Percentiles rank a stretch among this genome's conserved stretches.
Evolutionary conservation across 2,888 invertebrate genomes (phyloP).

Genomic region (Orchesellides sinensis): DNA sequence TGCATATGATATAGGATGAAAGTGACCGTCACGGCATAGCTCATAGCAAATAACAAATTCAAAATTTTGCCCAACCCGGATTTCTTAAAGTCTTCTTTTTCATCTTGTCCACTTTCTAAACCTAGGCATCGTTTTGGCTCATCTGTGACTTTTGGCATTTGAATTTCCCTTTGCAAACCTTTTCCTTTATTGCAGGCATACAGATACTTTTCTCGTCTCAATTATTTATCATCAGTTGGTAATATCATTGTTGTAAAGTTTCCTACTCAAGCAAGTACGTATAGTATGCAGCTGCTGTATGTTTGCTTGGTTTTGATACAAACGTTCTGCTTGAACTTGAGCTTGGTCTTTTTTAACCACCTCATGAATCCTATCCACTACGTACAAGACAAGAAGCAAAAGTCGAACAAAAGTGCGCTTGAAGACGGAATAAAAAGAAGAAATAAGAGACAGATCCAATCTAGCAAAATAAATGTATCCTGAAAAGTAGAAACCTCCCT

Average conservation of each 20-base stretch:
- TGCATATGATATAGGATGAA: not conserved
- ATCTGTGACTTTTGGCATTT: slow-evolving; percentile 37
- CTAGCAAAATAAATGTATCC: slow-evolving; percentile 18
- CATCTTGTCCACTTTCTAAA: not conserved
- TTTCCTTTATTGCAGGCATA: no score
- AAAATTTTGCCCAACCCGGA: slow-evolving; percentile 32
- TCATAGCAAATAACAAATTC: not conserved
- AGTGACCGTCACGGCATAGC: not conserved
- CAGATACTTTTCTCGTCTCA: no score
- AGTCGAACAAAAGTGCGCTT: slow-evolving; percentile 1
- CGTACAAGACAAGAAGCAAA: slow-evolving; percentile 11
- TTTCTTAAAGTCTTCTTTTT: slow-evolving; percentile 16
- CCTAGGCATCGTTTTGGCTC: slow-evolving; percentile 31
- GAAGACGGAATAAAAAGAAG: not conserved
- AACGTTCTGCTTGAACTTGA: no score
- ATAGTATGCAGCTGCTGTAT: slow-evolving; percentile 4
- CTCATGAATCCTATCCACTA: no score
- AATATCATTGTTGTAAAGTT: no score
- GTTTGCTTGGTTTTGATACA: no score
- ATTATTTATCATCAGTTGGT: no score
- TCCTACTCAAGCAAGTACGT: not conserved
- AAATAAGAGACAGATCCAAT: slow-evolving; percentile 26
- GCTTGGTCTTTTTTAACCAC: no score
- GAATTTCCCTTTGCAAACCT: no score
- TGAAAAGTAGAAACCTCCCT: slow-evolving; percentile 12